Conservation (phyloP, 2,888 invertebrate genomes). For the Thecophora atra region DNA sequence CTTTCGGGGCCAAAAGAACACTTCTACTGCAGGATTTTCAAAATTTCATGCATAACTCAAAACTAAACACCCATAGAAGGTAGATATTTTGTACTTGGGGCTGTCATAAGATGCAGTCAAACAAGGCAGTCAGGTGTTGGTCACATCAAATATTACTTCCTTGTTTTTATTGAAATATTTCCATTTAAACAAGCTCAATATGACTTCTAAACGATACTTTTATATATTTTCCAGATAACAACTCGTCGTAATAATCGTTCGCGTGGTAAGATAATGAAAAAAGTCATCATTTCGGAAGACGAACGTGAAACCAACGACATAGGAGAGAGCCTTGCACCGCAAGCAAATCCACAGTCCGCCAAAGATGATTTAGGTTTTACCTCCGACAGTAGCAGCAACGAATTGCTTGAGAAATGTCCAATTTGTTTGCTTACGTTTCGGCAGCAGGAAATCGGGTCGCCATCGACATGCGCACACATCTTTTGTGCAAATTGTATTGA, state of each 20-base stretch:
- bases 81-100: too few relatives aligned
- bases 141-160: too few relatives aligned
- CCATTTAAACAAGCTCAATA: too few relatives aligned
- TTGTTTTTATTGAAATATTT: neutral
- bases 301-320: constrained; percentile 41
- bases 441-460: constrained; percentile 84
- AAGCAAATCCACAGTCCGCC: constrained; percentile 18
- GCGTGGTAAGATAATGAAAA: constrained; percentile 46
- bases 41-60: too few relatives aligned
- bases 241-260: constrained; percentile 34
- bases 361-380: constrained; percentile 56
- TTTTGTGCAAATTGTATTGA: constrained; percentile 91
- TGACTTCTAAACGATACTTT: neutral
- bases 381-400: constrained; percentile 70
- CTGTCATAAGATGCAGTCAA: too few relatives aligned
- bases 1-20: too few relatives aligned
- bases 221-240: constrained; percentile 41
- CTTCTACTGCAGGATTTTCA: too few relatives aligned
- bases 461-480: constrained; percentile 86
- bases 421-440: constrained; percentile 84
- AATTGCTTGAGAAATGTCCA: constrained; percentile 85
- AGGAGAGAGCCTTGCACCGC: constrained; percentile 30
- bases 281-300: constrained; percentile 49
- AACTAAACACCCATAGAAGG: too few relatives aligned
- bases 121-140: too few relatives aligned